Percentiles rank a stretch among this genome's conserved stretches.
These are phyloP conservation scores for Xestia sexstrigata DNA, from an alignment of 2,888 invertebrate species.

Conservation along the genomic window DNA sequence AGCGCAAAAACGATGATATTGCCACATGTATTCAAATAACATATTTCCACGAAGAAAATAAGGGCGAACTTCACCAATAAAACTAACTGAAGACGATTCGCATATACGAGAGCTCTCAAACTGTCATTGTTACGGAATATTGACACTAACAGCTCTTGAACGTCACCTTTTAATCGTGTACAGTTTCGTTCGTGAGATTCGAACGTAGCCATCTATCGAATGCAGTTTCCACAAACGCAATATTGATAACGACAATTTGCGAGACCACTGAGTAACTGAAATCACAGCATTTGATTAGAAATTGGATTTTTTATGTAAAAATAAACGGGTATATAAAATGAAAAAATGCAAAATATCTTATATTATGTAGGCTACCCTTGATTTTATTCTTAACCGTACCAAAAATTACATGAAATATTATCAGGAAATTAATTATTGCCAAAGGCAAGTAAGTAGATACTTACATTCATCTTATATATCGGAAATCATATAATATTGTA, in stretches of 20 bases:
- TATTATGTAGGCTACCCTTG: no score
- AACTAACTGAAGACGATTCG: background rate
- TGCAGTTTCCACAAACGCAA: background rate
- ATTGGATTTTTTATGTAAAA: background rate
- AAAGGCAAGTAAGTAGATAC: constrained; percentile 15
- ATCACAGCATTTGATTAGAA: background rate
- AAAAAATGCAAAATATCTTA: no score
- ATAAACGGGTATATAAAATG: background rate
- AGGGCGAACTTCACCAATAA: background rate
- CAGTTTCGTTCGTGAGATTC: background rate
- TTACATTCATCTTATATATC: constrained; percentile 32
- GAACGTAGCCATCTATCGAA: background rate
- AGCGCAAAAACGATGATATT: background rate
- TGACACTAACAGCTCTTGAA: background rate
- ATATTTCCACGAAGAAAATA: background rate
- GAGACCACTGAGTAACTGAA: background rate
- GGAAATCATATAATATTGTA: constrained; percentile 19
- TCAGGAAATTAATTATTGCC: constrained; percentile 25
- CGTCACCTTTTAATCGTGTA: background rate
- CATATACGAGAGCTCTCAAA: background rate
- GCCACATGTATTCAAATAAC: background rate
- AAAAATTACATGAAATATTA: background rate
- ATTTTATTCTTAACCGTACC: background rate
- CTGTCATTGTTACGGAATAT: constrained; percentile 1
- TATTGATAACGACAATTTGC: background rate